phyloP scores from a whole-genome alignment of 1,140 invertebrate genomes.

The Sipha flava region DNA sequence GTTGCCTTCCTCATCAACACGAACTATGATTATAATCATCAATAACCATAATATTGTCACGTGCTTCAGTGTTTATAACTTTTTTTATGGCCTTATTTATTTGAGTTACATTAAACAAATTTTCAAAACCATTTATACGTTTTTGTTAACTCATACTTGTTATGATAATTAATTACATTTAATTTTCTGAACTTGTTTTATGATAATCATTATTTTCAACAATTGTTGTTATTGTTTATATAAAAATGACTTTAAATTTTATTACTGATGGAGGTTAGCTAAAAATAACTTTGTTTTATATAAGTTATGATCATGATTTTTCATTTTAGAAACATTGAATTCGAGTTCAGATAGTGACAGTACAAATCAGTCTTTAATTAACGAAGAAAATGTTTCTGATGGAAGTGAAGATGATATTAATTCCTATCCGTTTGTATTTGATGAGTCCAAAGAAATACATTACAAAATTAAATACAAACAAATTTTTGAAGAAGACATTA shows the following conservation, averaged over 20 bases:
- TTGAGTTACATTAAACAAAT: too few species aligned
- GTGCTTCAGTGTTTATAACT: too few species aligned
- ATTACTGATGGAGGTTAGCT: not conserved
- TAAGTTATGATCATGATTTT: not conserved
- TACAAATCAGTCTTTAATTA: not conserved
- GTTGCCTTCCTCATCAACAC: too few species aligned
- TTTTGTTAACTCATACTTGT: too few species aligned
- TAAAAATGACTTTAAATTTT: slow-evolving; percentile 6
- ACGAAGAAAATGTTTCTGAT: not conserved
- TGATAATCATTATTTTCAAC: too few species aligned
- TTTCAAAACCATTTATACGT: too few species aligned
- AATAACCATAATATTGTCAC: too few species aligned
- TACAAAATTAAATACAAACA: not conserved
- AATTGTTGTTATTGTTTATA: too few species aligned
- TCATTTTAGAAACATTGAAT: not conserved
- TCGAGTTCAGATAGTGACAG: not conserved
- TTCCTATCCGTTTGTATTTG: not conserved
- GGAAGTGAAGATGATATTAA: not conserved
- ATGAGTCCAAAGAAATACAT: not conserved
- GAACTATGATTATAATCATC: too few species aligned
- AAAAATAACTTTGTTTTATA: not conserved
- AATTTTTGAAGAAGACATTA: not conserved
- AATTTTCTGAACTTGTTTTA: too few species aligned
- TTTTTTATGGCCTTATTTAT: too few species aligned
- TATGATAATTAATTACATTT: too few species aligned